phyloP scores from a whole-genome alignment of 2,113 vertebrate species.

The Anhinga rufa region DNA sequence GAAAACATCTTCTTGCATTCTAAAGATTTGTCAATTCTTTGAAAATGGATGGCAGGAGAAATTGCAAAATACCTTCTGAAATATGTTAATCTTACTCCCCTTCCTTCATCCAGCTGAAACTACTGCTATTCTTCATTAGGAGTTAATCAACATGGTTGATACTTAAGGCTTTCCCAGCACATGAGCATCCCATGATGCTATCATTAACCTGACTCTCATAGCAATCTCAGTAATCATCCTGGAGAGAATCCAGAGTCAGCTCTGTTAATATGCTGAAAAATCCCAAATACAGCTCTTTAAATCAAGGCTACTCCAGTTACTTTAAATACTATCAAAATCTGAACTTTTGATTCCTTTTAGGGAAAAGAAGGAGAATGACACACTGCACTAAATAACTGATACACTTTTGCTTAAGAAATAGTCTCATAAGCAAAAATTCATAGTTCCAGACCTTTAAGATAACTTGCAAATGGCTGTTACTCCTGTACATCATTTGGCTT shows the following conservation, averaged over 20 bases:
- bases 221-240: not conserved
- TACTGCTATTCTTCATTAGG: not conserved
- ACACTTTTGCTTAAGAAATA: not conserved
- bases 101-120: not conserved
- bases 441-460: not conserved
- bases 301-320: not conserved
- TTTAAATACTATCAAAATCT: not conserved
- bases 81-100: not conserved
- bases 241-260: not conserved
- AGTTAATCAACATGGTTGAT: not conserved
- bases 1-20: not conserved
- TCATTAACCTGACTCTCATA: not conserved
- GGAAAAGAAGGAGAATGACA: not conserved
- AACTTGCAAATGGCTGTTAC: not conserved
- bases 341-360: not conserved
- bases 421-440: not conserved
- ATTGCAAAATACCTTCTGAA: not conserved
- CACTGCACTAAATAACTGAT: not conserved
- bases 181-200: not conserved
- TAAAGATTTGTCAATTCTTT: constrained; percentile 16
- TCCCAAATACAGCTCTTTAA: not conserved
- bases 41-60: not conserved
- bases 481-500: not conserved
- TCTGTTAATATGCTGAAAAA: not conserved
- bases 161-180: not conserved